Evolutionary conservation across 2,888 invertebrate species (phyloP).

Genomic region (Metacarcinus magister): DNA sequence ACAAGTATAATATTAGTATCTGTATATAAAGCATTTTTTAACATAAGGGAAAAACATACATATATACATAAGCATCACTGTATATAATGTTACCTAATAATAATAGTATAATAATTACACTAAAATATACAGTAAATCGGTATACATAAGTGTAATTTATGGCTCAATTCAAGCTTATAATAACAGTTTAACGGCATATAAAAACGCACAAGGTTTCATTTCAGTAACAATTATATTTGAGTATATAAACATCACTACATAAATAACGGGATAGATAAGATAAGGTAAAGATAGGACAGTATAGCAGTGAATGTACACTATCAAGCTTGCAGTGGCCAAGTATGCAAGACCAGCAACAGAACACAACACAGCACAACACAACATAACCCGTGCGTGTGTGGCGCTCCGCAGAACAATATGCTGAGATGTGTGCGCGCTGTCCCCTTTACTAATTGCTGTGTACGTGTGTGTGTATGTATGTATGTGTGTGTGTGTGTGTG

Average conservation of each 20-base stretch:
- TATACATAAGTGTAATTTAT: too few relatives aligned
- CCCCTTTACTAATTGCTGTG: neutral
- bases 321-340: neutral
- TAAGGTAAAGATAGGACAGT: neutral
- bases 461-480: neutral
- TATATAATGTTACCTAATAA: too few relatives aligned
- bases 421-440: neutral
- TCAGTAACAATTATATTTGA: conserved; percentile 8
- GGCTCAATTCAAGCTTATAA: neutral
- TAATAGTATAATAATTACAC: too few relatives aligned
- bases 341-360: neutral
- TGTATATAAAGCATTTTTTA: too few relatives aligned
- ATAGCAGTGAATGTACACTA: neutral
- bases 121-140: too few relatives aligned
- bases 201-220: neutral
- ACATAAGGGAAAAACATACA: too few relatives aligned
- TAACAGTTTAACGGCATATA: neutral
- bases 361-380: neutral
- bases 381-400: neutral
- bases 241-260: neutral
- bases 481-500: neutral
- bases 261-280: conserved; percentile 16
- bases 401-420: neutral
- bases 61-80: too few relatives aligned
- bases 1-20: too few relatives aligned